Base-by-base conservation (phyloP, 2,888 invertebrate genomes). In the Luffia ferchaultella region DNA sequence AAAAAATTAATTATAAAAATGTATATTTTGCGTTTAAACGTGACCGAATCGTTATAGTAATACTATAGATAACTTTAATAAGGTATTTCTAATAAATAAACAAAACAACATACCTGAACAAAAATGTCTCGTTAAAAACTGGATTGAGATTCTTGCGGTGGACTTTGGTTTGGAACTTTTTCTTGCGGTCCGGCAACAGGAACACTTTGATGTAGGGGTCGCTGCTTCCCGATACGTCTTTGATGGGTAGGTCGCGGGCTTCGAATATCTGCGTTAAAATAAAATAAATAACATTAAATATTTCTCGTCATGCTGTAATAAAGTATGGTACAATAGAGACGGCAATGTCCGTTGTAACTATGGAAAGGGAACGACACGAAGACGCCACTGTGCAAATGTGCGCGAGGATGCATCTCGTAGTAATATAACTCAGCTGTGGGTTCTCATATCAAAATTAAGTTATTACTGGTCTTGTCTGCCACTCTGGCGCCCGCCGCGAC, bases 181-280 rank as follows among this genome's bases (percentile, higher is more conserved):
- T 92, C 74, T 93, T 92, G 57, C 93, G 84, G 62, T 95, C 95
- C 0, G 95, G 95, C 15, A 95, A 76, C 1, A 95, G 85, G 68
- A 93, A 92, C 49, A 94, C 88, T 75, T 94, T 95, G 57, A 95
- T 91, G 73, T 95, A 95, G 0, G 95, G 95, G 70, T 95, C 95
- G 54, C 93, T 93, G 66, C 93, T 93, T 7, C 93, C 93, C 0
- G 90, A 89, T 54, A 93, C 91, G 61, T 94, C 94, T 69, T 93
- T 93, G 52, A 93, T 87, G 0, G 93, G 93, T n/a, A 94, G 80
- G 63, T 92, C 91, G 45, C 89, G 87, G 0, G 92, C 91, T 68
- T 91, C 90, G 58, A 91, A 79, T 55, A 91, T 88, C 90, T 91
- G 63, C 49, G 56, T 12, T 1, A 30, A n/a, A n/a, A n/a, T 40